Conservation (phyloP, 2,888 invertebrate genomes). For the Metellina segmentata region DNA sequence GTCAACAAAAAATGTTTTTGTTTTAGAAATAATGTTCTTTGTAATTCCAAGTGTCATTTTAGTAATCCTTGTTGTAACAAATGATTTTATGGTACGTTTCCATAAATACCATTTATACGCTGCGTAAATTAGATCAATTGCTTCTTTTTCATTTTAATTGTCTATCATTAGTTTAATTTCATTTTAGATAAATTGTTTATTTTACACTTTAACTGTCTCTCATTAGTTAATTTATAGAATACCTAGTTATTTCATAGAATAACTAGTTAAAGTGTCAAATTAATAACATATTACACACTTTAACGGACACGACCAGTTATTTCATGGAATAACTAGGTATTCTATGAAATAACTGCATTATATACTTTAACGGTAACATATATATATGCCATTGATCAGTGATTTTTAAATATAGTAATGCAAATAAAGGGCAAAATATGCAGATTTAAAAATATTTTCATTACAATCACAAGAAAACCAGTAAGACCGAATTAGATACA, state of each 20-base stretch:
- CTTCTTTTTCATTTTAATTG: conserved; percentile 62
- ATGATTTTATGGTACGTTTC: conserved; percentile 63
- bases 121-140: conserved; percentile 63
- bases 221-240: no score
- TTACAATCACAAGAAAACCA: no score
- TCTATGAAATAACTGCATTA: conserved; percentile 71
- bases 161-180: conserved; percentile 50
- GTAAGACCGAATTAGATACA: no score
- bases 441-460: no score
- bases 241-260: no score
- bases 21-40: background rate
- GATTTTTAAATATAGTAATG: no score
- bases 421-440: no score
- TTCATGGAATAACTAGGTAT: conserved; percentile 73
- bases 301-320: conserved; percentile 70
- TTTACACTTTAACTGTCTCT: no score
- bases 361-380: conserved; percentile 70
- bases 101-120: conserved; percentile 58
- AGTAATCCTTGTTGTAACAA: conserved; percentile 54
- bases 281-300: conserved; percentile 54
- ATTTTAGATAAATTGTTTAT: no score
- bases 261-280: no score
- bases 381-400: no score
- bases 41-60: conserved; percentile 1
- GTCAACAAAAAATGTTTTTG: conserved; percentile 68